A percentile compares a stretch with the other conserved stretches of the same genome.
Evolutionary conservation across 2,797 vertebrate genomes (phyloP).

Genomic region (Hippoglossus hippoglossus): DNA sequence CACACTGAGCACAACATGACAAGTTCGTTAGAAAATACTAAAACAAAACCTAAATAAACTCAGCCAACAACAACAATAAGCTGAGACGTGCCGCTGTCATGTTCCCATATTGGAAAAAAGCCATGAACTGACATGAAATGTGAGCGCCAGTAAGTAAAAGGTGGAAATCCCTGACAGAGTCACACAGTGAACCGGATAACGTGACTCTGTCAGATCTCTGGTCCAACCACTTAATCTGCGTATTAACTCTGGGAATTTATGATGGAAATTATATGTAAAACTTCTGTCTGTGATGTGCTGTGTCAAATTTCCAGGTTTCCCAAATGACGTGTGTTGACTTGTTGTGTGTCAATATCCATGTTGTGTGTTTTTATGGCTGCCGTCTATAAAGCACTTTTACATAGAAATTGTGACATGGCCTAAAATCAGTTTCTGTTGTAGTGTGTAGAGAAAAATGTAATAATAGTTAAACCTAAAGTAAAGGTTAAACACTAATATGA

Average conservation of each 20-base stretch:
- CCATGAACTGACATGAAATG: not conserved
- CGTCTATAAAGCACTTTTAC: too few relatives aligned
- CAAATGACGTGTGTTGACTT: not conserved
- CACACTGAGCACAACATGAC: not conserved
- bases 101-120: not conserved
- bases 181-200: not conserved
- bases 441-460: too few relatives aligned
- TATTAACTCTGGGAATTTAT: constrained; percentile 14
- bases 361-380: too few relatives aligned
- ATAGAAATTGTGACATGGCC: too few relatives aligned
- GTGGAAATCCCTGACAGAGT: constrained; percentile 15
- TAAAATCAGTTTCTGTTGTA: too few relatives aligned
- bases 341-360: not conserved
- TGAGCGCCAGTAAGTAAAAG: not conserved
- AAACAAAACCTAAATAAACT: too few relatives aligned
- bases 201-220: not conserved
- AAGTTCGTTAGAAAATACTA: not conserved
- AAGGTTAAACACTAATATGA: too few relatives aligned
- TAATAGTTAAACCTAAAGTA: too few relatives aligned
- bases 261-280: not conserved
- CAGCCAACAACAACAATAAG: not conserved
- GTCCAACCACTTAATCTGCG: too few relatives aligned
- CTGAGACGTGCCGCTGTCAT: rapidly evolving
- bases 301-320: constrained; percentile 9
- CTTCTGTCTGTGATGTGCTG: not conserved